These are phyloP conservation scores for Oophaga pumilio DNA, from an alignment of 2,113 vertebrate genomes.

Conservation along the genomic window DNA sequence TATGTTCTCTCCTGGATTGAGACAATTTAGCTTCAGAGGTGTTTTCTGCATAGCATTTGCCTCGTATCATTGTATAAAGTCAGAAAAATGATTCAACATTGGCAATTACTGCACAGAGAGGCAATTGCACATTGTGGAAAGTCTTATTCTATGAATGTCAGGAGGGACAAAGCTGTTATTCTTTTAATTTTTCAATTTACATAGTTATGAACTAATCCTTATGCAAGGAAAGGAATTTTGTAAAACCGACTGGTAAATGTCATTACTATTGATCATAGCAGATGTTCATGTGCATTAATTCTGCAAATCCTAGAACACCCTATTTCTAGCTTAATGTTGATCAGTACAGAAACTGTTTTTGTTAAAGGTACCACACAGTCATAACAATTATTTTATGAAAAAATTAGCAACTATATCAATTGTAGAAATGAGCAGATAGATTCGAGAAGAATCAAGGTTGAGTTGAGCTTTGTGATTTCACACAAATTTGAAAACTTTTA, in stretches of 20 bases:
- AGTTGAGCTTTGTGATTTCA: no score
- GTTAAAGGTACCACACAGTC: no score
- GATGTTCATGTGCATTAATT: neutral
- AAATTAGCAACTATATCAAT: no score
- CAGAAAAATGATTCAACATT: constrained; percentile 1
- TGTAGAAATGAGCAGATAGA: no score
- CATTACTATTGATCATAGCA: neutral
- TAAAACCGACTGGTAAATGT: neutral
- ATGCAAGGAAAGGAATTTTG: neutral
- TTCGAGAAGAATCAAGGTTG: no score
- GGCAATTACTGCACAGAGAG: neutral
- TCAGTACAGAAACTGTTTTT: no score
- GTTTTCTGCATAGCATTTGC: constrained; percentile 5
- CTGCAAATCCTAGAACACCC: neutral
- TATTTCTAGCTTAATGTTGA: neutral
- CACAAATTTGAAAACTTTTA: no score
- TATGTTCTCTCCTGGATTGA: neutral
- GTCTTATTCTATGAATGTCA: neutral
- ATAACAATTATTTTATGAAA: no score
- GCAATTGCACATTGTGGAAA: constrained; percentile 22
- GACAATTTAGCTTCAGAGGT: neutral
- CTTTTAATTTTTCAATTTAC: neutral
- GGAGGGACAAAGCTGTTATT: neutral
- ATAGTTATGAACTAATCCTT: neutral
- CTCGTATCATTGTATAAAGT: constrained; percentile 1